These are phyloP conservation scores for Palythoa heliodiscus DNA, from an alignment of 92 coral and sea anemone species.

Conservation along the genomic window DNA sequence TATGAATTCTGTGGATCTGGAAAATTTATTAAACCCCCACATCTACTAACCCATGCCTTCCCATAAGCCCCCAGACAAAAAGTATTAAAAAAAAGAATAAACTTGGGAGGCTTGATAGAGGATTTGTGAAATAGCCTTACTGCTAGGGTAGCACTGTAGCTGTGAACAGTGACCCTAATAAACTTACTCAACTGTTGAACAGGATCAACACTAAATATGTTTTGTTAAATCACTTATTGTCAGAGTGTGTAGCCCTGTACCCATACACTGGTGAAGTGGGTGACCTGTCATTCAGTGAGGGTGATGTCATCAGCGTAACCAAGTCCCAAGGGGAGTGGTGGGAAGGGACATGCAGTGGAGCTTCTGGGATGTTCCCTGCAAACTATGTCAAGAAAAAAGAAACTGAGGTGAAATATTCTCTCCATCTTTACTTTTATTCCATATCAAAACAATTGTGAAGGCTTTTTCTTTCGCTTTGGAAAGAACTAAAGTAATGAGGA, in stretches of 20 bases:
- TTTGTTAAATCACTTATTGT: neutral
- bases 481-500: neutral
- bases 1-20: too few relatives aligned
- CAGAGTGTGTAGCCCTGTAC: constrained; percentile 94
- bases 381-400: constrained; percentile 94
- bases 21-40: too few relatives aligned
- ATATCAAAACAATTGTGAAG: neutral
- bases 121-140: too few relatives aligned
- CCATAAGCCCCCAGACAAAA: too few relatives aligned
- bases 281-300: constrained; percentile 86
- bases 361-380: constrained; percentile 90
- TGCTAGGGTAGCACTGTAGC: too few relatives aligned
- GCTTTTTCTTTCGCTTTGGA: neutral
- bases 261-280: constrained; percentile 86
- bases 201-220: neutral
- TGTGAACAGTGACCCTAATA: too few relatives aligned
- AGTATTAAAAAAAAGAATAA: too few relatives aligned
- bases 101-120: too few relatives aligned
- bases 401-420: constrained; percentile 62
- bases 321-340: constrained; percentile 97
- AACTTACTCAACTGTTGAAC: too few relatives aligned
- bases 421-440: neutral
- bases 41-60: too few relatives aligned
- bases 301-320: constrained; percentile 78
- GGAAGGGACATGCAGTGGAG: constrained; percentile 87